Evolutionary conservation across 2,888 invertebrate genomes (phyloP).

Genomic region (Nymphalis polychloros): DNA sequence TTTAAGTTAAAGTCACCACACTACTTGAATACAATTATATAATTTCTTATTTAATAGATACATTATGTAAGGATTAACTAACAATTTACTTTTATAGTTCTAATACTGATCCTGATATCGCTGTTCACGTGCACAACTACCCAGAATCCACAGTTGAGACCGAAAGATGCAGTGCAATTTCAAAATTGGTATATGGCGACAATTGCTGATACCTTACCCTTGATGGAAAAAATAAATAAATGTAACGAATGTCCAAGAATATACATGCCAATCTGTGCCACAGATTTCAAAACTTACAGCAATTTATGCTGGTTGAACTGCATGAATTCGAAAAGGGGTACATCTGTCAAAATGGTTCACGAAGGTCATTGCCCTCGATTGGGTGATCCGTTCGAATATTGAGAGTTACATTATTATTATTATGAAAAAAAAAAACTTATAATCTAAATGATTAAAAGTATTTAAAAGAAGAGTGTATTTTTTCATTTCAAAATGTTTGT

Average conservation of each 20-base stretch:
- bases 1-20: too few species aligned
- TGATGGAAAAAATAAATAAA: slow-evolving; percentile 35
- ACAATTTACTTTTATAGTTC: not conserved
- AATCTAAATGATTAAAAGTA: too few species aligned
- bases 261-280: slow-evolving; percentile 56
- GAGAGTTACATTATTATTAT: not conserved
- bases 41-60: not conserved
- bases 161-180: slow-evolving; percentile 26
- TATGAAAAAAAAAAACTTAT: too few species aligned
- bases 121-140: not conserved
- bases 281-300: slow-evolving; percentile 51
- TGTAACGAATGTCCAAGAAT: slow-evolving; percentile 51
- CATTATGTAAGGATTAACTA: not conserved
- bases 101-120: not conserved
- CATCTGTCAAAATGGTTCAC: slow-evolving; percentile 26
- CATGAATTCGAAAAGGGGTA: slow-evolving; percentile 24
- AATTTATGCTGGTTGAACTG: slow-evolving; percentile 51
- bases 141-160: slow-evolving; percentile 25
- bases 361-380: slow-evolving; percentile 44
- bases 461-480: too few species aligned
- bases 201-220: slow-evolving; percentile 33
- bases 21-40: too few species aligned
- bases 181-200: slow-evolving; percentile 32
- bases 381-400: slow-evolving; percentile 37
- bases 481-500: too few species aligned